Evolutionary conservation across 2,113 vertebrate species (phyloP), one percentile per base, ranked within the genome.

Genomic region (Puntigrus tetrazona): DNA sequence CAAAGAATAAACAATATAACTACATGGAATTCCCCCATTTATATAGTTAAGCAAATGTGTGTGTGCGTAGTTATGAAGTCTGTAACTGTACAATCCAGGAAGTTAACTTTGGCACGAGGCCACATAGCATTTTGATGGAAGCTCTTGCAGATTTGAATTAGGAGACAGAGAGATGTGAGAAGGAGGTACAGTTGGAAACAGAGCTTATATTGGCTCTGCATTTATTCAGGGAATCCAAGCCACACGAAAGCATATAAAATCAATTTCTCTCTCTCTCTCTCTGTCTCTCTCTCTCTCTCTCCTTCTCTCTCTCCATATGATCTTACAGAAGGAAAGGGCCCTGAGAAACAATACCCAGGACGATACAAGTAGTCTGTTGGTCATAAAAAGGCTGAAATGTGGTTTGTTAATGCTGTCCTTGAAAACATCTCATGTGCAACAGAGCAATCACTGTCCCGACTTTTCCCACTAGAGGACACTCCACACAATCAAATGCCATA

Each of bases 71-170:
- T n/a, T 45, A 9, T 25, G 29, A 31, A 55, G 74, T 77, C 18
- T 55, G 9, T 50, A 31, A 69, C 59, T 3, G 36, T 77, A 77
- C 38, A 86, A 89, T 89, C 83, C 90, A 92, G 91, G 91, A 93
- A 91, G 90, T 93, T 92, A n/a, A 87, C 89, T 84, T 92, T 92
- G 91, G 91, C 90, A 80, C 18, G 34, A 41, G 73, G 91, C 92
- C 92, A 92, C 29, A 20, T 87, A 73, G 69, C 25, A 55, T 85
- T 91, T 82, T 92, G 88, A 83, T 91, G 88, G 9, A 89, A 38
- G 88, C 72, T 88, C 14, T 29, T 86, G 86, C 85, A 88, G 88
- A 90, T 89, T 91, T 81, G 83, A 90, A 92, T 92, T 87, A 86
- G 82, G 85, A 45, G 78, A 82, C 47, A 79, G 82, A 74, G 20